Evolutionary conservation across 2,797 vertebrate species (phyloP).

Genomic region (Miichthys miiuy): DNA sequence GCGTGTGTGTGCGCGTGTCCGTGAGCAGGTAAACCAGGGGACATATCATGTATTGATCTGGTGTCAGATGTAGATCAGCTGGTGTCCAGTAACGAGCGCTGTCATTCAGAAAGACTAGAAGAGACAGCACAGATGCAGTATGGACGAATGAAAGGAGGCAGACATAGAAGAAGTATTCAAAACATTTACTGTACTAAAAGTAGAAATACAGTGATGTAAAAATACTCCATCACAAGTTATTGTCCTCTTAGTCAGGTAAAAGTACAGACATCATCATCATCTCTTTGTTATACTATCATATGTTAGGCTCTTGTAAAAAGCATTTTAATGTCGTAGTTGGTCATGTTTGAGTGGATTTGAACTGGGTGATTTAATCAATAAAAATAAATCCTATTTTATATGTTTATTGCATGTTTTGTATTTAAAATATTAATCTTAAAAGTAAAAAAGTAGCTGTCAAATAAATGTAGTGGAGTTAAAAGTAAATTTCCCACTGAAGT

Average conservation of each 20-base stretch:
- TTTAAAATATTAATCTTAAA: neutral
- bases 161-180: neutral
- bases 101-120: slow-evolving; percentile 48
- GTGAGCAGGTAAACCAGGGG: slow-evolving; percentile 16
- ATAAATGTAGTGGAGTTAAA: neutral
- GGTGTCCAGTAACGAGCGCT: slow-evolving; percentile 57
- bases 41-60: slow-evolving; percentile 61
- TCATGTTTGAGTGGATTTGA: neutral
- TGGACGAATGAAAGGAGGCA: neutral
- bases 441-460: neutral
- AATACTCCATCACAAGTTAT: neutral
- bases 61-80: slow-evolving; percentile 57
- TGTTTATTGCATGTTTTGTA: neutral
- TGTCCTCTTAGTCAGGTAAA: neutral
- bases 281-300: neutral
- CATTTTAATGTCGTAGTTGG: neutral
- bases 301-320: neutral
- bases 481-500: neutral
- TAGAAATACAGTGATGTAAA: neutral
- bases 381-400: neutral
- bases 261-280: neutral
- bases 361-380: neutral
- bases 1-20: slow-evolving; percentile 15
- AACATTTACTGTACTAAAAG: neutral
- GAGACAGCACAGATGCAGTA: neutral